phyloP scores from a whole-genome alignment of 2,888 invertebrate genomes.

The Agrotis exclamationis region DNA sequence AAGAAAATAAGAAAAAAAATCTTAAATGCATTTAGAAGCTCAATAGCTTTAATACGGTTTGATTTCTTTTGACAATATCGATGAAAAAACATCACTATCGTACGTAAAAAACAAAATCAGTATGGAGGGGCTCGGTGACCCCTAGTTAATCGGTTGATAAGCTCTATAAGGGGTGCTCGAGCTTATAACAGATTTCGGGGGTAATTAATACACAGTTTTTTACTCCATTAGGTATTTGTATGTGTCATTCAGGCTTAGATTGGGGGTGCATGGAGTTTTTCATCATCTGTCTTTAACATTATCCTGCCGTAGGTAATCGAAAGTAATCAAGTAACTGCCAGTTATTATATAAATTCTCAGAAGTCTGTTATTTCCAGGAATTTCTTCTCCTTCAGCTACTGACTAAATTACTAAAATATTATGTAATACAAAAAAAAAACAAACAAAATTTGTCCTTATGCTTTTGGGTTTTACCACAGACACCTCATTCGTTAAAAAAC shows the following conservation, averaged over 20 bases:
- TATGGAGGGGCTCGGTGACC: conserved; percentile 55
- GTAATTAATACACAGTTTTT: conserved; percentile 54
- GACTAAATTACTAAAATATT: too few species aligned
- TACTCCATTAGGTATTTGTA: conserved; percentile 45
- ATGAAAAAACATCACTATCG: conserved; percentile 38
- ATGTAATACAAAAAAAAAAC: too few species aligned
- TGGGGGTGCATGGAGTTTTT: background rate
- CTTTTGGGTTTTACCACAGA: background rate
- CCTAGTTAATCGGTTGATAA: conserved; percentile 59
- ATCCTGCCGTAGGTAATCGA: background rate
- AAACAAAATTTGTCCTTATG: background rate
- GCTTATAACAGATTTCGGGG: conserved; percentile 53
- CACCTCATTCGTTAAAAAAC: conserved; percentile 6
- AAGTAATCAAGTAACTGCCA: too few species aligned
- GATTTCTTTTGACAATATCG: conserved; percentile 7
- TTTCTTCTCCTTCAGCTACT: too few species aligned
- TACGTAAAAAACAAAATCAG: conserved; percentile 52
- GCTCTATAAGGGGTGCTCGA: conserved; percentile 43
- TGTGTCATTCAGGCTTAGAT: conserved; percentile 54
- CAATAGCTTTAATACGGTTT: background rate
- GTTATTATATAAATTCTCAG: too few species aligned
- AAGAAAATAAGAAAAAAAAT: too few species aligned
- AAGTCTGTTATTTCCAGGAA: too few species aligned
- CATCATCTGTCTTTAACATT: background rate
- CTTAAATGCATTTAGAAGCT: background rate